Percentiles rank a stretch among this genome's conserved stretches.
Conservation (phyloP, 2,113 vertebrate genomes). For the Macquaria australasica region DNA sequence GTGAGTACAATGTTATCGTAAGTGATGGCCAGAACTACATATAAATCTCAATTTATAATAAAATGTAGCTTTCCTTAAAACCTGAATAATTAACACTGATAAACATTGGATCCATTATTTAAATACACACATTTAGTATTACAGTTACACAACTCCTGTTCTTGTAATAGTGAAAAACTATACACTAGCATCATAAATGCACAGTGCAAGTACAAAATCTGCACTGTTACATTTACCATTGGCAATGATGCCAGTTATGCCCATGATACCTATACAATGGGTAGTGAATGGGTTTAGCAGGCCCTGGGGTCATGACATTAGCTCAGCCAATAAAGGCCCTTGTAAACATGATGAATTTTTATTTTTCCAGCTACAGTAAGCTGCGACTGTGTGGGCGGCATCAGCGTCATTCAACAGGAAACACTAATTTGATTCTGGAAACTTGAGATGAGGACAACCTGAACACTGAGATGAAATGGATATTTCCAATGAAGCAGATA, state of each 20-base stretch:
- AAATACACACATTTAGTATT: not conserved
- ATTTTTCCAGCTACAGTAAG: not conserved
- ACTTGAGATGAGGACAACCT: not conserved
- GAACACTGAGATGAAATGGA: not conserved
- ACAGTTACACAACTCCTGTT: not conserved
- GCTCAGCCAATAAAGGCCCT: not conserved
- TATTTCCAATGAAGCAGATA: not conserved
- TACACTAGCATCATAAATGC: not conserved
- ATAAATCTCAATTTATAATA: too few species aligned
- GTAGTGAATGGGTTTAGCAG: conserved; percentile 6
- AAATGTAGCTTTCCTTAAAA: not conserved
- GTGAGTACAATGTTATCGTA: too few species aligned
- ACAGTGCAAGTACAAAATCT: not conserved
- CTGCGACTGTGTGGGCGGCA: conserved; percentile 1
- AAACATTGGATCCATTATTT: not conserved
- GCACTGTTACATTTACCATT: not conserved
- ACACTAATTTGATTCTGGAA: conserved; percentile 13
- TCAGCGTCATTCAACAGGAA: conserved; percentile 14
- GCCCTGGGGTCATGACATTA: conserved; percentile 4
- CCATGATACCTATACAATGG: not conserved
- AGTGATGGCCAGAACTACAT: not conserved
- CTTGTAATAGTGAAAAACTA: not conserved
- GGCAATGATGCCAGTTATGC: not conserved
- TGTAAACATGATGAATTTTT: conserved; percentile 29
- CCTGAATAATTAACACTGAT: not conserved